A percentile compares a stretch with the other conserved stretches of the same genome.
These are phyloP conservation scores for Alces alces DNA, from an alignment of 2,113 vertebrate genomes.

Conservation along the genomic window DNA sequence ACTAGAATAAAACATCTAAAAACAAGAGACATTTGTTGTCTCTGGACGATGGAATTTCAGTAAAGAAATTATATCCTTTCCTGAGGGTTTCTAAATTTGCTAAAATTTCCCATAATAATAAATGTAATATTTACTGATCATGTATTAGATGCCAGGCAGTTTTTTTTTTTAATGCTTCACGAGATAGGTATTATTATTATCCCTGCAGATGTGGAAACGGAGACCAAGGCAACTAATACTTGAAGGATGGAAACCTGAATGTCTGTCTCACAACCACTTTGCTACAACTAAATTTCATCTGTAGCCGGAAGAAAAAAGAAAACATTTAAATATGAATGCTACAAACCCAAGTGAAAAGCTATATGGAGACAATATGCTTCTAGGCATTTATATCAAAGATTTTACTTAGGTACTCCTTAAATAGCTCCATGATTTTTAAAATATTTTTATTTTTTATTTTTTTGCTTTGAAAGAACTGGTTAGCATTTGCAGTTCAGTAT, in stretches of 20 bases:
- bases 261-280: neutral
- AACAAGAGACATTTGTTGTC: neutral
- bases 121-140: neutral
- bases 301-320: neutral
- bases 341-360: neutral
- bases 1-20: neutral
- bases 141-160: neutral
- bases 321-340: neutral
- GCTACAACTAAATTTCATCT: neutral
- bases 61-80: neutral
- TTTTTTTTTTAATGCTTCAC: neutral
- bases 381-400: neutral
- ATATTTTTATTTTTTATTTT: conserved; percentile 36
- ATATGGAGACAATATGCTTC: neutral
- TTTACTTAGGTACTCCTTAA: conserved; percentile 3
- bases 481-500: no score
- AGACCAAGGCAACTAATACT: neutral
- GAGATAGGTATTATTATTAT: neutral
- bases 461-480: no score
- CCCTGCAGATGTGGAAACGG: neutral
- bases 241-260: neutral
- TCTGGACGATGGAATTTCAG: neutral
- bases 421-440: neutral
- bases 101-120: neutral
- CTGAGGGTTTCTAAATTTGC: neutral